Evolutionary conservation across 35 echinoderm and acorn worm genomes (phyloP), one percentile per base, ranked within the genome.

Genomic region (Heliocidaris erythrogramma): DNA sequence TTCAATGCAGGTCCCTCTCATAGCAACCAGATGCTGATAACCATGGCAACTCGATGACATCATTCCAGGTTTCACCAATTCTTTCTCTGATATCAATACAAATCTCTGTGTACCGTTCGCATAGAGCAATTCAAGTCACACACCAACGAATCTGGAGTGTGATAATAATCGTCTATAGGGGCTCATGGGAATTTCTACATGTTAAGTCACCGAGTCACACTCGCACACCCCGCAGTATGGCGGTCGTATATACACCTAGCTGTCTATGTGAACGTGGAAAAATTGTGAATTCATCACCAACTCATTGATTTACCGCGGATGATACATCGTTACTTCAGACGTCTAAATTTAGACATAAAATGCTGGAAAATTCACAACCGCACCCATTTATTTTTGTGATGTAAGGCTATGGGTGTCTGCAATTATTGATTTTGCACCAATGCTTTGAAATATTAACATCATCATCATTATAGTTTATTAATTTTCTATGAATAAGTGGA

Each of bases 11-110:
- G 10, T n/a, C 29, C 12, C 31, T 89, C 29, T 89, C 87, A 89
- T 89, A 42, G 31, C 87, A 89, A 32, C 87, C 87, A 42, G 10
- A 89, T 32, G 4, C 31, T 89, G 31, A 89, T 89, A 31, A 42
- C 87, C 87, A 89, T 89, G 87, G 29, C 10, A 89, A 89, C 87
- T 24, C 12, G 29, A 89, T 48, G 87, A 89, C 87, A 89, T 89
- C 87, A 89, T 78, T 78, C 65, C 5, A 21, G 65, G 65, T 7
- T n/a, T 78, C 27, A 27, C 52, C 52, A 56, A 56, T 11, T 13
- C 21, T 78, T n/a, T 24, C 65, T 12, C 10, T 14, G 52, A 78
- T 78, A n/a, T 78, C 65, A 5, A 4, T n/a, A 78, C 7, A 78
- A 21, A 86, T 29, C 31, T 30, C 14, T n/a, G 31, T 42, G 11